Base-by-base conservation (phyloP, 2,113 vertebrate genomes). In the Oceanodroma tethys region DNA sequence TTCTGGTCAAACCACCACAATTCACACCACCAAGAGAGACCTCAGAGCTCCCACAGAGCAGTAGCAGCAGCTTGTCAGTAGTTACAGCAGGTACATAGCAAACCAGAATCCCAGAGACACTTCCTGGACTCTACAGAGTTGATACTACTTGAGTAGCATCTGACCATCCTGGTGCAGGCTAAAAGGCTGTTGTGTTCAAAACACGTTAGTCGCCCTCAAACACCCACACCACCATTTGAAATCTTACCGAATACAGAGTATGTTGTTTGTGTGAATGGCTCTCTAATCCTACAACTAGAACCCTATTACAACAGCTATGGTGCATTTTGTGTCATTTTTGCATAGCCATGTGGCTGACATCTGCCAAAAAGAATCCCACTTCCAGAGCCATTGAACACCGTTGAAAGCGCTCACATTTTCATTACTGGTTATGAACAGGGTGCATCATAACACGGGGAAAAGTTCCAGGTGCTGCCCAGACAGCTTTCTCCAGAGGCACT, bases 221-320 rank as follows among this genome's bases (percentile, higher is more conserved):
- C 91, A 94, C 81, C 89, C 93, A 90, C 87, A 23, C 72, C 10
- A 21, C 16, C n/a, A 47, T 30, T 48, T 74, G 72, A 94, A 89
- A 80, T 42, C 76, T 30, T 79, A 43, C 73, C 16, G 3, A n/a
- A 73, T 60, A 80, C 67, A 9, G 2, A 95, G 14, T 11, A 16
- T 7, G 38, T 9, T 86, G 63, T 59, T 75, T 79, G 86, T 68
- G 71, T 58, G 38, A 56, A 48, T 12, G n/a, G 56, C 56, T 95
- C 84, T 19, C 91, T 80, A 90, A 95, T 88, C 91, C 84, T 23
- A 40, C 55, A 62, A 81, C 80, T 80, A 81, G 80, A 88, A 34
- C 59, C 75, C 47, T 72, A 40, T 3, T 32, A 63, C 47, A 63
- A 72, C 81, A 50, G 45, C 29, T 59, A 43, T 2, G 26, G 48